These are phyloP conservation scores for Acleris holmiana DNA, from an alignment of 2,888 invertebrate species.

Conservation along the genomic window DNA sequence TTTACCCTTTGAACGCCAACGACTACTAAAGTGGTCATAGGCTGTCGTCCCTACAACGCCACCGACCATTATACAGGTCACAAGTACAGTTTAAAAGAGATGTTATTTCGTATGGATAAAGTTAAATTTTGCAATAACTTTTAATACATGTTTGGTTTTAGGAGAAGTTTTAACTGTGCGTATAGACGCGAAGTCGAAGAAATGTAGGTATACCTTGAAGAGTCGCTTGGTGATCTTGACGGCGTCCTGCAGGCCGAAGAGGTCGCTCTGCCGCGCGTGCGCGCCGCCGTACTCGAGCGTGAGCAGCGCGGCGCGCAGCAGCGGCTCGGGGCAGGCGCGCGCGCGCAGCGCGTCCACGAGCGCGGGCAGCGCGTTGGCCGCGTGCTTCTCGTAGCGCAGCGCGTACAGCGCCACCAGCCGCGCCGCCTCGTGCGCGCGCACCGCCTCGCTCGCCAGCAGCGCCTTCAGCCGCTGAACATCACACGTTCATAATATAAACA, in stretches of 20 bases:
- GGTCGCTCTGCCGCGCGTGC: constrained; percentile 91
- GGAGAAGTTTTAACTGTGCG: no score
- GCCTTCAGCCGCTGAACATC: constrained; percentile 88
- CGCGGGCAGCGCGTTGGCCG: constrained; percentile 89
- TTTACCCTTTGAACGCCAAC: no score
- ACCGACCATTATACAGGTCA: no score
- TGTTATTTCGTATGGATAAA: no score
- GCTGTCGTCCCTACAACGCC: no score
- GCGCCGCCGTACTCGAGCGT: constrained; percentile 94
- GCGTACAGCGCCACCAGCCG: constrained; percentile 97
- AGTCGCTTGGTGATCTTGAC: constrained; percentile 95
- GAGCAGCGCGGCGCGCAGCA: constrained; percentile 85
- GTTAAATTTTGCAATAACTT: no score
- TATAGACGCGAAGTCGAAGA: neutral
- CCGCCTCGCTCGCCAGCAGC: constrained; percentile 89
- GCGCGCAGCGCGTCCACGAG: constrained; percentile 90
- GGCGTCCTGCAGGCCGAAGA: constrained; percentile 93
- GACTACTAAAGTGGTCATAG: no score
- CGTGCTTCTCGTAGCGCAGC: constrained; percentile 95
- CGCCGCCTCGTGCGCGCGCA: constrained; percentile 91
- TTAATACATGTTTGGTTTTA: no score
- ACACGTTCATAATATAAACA: no score
- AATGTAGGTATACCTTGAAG: constrained; percentile 86
- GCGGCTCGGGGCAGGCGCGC: constrained; percentile 87
- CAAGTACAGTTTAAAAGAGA: no score